Conservation (phyloP, 1,140 invertebrate species). For the Rhagoletis zephyria region DNA sequence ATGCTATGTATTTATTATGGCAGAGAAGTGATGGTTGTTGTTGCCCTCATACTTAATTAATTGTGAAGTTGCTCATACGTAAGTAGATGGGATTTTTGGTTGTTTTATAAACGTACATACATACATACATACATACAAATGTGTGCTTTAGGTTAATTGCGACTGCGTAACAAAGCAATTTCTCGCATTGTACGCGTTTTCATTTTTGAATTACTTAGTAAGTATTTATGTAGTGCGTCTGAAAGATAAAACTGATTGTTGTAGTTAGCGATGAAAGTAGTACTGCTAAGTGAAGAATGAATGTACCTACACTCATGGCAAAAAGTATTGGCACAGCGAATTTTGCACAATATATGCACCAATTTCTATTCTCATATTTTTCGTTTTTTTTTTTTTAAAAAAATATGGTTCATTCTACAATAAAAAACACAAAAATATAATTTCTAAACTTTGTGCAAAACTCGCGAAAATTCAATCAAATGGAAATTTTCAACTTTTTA, state of each 20-base stretch:
- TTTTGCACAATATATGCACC: too few relatives aligned
- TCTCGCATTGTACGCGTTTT: background rate
- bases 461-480: too few relatives aligned
- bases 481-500: too few relatives aligned
- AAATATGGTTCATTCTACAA: too few relatives aligned
- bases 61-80: background rate
- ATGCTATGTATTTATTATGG: conserved; percentile 46
- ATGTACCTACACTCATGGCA: background rate
- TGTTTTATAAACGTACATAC: background rate
- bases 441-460: too few relatives aligned
- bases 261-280: background rate
- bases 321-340: too few relatives aligned
- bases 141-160: background rate
- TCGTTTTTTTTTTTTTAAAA: too few relatives aligned
- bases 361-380: too few relatives aligned
- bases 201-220: background rate
- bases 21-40: background rate
- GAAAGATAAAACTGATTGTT: background rate
- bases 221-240: background rate
- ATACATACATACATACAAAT: too few relatives aligned
- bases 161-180: conserved; percentile 6
- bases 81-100: background rate
- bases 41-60: background rate
- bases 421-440: too few relatives aligned
- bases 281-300: background rate